Conservation (phyloP, 1,140 invertebrate genomes). For the Andrena cerasifolii region DNA sequence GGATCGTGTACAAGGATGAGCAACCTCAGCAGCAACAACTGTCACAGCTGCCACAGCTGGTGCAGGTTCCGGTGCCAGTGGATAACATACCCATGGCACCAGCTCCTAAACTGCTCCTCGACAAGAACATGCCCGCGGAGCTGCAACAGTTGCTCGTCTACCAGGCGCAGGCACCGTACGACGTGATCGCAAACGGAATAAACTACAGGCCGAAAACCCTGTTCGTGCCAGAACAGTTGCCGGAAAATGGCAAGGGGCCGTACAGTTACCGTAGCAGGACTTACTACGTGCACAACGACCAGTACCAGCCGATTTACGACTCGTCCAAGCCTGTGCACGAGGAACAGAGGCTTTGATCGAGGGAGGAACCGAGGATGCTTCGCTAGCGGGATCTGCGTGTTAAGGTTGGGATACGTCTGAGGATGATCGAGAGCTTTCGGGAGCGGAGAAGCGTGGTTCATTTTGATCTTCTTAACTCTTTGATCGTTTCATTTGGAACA, state of each 20-base stretch:
- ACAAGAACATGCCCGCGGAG: slow-evolving; percentile 72
- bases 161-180: slow-evolving; percentile 78
- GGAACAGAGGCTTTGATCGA: slow-evolving; percentile 46
- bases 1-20: slow-evolving; percentile 59
- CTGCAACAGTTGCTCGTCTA: slow-evolving; percentile 76
- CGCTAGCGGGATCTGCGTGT: neutral
- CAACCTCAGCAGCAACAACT: slow-evolving; percentile 24
- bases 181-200: slow-evolving; percentile 78
- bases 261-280: slow-evolving; percentile 75
- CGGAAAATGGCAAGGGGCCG: slow-evolving; percentile 65
- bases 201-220: slow-evolving; percentile 72
- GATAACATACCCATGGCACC: slow-evolving; percentile 25
- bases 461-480: too few species aligned
- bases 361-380: too few species aligned
- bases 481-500: too few species aligned
- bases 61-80: slow-evolving; percentile 30
- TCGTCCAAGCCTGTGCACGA: slow-evolving; percentile 51
- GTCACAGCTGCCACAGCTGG: slow-evolving; percentile 28
- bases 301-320: slow-evolving; percentile 44
- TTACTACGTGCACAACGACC: slow-evolving; percentile 66
- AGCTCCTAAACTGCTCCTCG: slow-evolving; percentile 10
- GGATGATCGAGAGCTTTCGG: too few species aligned
- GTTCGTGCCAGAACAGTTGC: slow-evolving; percentile 75
- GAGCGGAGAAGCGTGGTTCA: neutral
- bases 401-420: neutral